Evolutionary conservation across 1,140 invertebrate species (phyloP).

Genomic region (Aphidius gifuensis): DNA sequence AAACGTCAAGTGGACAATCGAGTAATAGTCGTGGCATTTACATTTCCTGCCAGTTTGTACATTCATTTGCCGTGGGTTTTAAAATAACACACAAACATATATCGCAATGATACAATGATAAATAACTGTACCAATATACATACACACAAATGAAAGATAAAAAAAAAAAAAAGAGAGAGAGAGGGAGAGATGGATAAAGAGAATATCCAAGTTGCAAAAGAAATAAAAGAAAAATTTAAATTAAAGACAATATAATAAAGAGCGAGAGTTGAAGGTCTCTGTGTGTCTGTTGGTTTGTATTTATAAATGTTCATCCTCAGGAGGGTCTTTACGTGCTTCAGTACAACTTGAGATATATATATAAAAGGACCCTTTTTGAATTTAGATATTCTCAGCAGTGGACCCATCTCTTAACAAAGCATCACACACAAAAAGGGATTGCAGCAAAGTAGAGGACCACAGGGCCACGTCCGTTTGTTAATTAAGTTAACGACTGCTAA

Average conservation of each 20-base stretch:
- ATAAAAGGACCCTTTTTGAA: constrained; percentile 28
- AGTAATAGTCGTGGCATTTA: constrained; percentile 18
- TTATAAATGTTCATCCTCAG: constrained; percentile 15
- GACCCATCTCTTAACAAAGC: not conserved
- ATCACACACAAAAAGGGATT: constrained; percentile 13
- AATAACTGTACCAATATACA: not conserved
- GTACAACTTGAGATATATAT: constrained; percentile 10
- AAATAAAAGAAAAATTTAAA: not conserved
- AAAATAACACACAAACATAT: not conserved
- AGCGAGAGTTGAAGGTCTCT: not conserved
- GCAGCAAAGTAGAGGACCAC: constrained; percentile 28
- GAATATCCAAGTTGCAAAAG: no score
- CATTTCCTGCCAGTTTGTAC: constrained; percentile 2
- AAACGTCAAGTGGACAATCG: constrained; percentile 20
- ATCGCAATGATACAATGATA: not conserved
- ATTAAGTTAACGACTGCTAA: constrained; percentile 49
- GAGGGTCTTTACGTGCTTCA: constrained; percentile 24
- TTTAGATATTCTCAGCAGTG: constrained; percentile 21
- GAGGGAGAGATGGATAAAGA: not conserved
- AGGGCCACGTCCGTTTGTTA: constrained; percentile 41
- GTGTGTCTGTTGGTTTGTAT: constrained; percentile 5
- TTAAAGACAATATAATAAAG: constrained; percentile 22
- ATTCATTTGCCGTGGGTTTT: not conserved
- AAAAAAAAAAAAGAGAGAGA: constrained; percentile 15
- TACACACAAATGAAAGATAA: constrained; percentile 9